phyloP scores from a whole-genome alignment of 2,113 vertebrate genomes.

The Rattus rattus region DNA sequence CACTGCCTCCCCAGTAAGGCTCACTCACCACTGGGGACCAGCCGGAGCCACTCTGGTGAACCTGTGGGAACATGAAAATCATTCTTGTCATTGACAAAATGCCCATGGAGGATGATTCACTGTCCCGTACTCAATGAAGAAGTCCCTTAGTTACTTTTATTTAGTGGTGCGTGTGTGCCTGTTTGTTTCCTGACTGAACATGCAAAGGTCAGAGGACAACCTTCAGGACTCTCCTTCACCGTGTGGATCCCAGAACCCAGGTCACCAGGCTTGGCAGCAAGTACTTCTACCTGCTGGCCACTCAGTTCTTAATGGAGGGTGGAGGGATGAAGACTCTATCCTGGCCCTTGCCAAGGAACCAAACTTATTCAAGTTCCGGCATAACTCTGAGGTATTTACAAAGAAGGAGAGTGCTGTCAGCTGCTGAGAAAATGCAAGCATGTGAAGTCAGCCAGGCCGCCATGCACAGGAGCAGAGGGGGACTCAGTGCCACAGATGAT shows the following conservation, averaged over 20 bases:
- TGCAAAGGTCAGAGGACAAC: not conserved
- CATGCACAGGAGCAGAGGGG: not conserved
- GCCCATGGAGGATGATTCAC: fast-evolving
- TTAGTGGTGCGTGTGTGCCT: not conserved
- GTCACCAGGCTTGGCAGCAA: not conserved
- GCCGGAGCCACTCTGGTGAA: constrained; percentile 98
- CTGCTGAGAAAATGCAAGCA: not conserved
- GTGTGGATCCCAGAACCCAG: not conserved
- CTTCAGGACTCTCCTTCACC: not conserved
- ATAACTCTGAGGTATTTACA: not conserved
- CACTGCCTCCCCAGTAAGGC: not conserved
- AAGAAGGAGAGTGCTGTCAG: not conserved
- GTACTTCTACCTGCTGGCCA: not conserved
- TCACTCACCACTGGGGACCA: constrained; percentile 99
- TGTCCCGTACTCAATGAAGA: not conserved
- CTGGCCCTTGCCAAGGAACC: not conserved
- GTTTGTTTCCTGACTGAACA: not conserved
- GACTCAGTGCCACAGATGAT: fast-evolving
- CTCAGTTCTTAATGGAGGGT: not conserved
- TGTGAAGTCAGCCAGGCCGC: fast-evolving
- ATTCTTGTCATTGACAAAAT: not conserved
- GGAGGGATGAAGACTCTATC: not conserved
- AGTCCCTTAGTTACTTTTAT: not conserved
- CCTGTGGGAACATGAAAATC: constrained; percentile 83
- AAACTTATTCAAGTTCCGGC: not conserved